Percentiles rank a stretch among this genome's conserved stretches.
phyloP scores from a whole-genome alignment of 2,113 vertebrate genomes.

The Hyperoodon ampullatus region DNA sequence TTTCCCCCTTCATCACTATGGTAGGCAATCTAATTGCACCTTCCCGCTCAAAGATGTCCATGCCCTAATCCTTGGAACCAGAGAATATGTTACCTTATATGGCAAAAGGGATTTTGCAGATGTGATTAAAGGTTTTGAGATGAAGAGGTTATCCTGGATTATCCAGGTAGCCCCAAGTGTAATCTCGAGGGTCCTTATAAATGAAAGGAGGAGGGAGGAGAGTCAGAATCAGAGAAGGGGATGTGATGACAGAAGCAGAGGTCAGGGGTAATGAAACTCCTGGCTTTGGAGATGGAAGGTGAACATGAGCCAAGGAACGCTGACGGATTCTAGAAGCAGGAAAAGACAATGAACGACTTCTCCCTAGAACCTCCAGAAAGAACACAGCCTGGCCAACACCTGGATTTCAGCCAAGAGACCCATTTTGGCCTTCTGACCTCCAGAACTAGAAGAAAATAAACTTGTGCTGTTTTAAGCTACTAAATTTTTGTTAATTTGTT shows the following conservation, averaged over 20 bases:
- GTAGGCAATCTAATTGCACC: background rate
- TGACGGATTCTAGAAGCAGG: background rate
- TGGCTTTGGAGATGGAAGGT: background rate
- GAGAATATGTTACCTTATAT: background rate
- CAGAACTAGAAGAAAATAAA: background rate
- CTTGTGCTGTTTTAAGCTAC: background rate
- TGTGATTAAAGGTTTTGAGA: background rate
- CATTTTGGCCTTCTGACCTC: background rate
- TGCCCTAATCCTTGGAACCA: background rate
- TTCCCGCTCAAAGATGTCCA: background rate
- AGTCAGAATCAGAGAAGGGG: background rate
- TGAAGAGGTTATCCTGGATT: background rate
- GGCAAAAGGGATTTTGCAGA: background rate
- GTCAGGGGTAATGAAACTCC: background rate
- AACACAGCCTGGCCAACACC: background rate
- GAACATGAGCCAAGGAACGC: fast-evolving
- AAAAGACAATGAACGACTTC: background rate
- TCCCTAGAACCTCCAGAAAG: background rate
- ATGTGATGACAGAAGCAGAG: background rate
- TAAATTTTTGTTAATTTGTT: background rate
- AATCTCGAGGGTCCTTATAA: background rate
- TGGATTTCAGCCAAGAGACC: background rate
- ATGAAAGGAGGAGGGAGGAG: background rate
- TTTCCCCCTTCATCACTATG: background rate
- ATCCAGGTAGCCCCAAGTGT: background rate